Evolutionary conservation across 2,888 invertebrate species (phyloP).

Genomic region (Euzetes globulus): DNA sequence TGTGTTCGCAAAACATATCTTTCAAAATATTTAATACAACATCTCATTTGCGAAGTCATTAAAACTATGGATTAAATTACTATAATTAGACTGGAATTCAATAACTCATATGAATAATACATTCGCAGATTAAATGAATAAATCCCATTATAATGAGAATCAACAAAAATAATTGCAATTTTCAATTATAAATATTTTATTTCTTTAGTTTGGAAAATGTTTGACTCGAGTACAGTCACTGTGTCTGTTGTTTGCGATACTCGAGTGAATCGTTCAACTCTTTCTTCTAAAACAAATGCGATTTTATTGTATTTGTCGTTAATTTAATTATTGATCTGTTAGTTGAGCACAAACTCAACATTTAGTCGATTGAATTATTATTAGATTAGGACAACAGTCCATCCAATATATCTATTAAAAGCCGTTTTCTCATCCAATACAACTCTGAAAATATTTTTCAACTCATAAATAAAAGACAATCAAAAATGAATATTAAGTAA

Average conservation of each 20-base stretch:
- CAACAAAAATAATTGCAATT: not conserved
- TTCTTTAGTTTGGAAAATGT: no score
- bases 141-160: no score
- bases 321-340: conserved; percentile 8
- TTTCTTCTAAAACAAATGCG: not conserved
- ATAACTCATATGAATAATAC: not conserved
- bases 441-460: not conserved
- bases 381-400: conserved; percentile 15
- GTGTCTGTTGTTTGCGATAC: no score
- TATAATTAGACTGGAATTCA: not conserved
- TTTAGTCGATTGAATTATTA: conserved; percentile 27
- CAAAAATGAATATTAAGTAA: not conserved
- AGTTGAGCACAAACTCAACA: not conserved
- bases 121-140: not conserved
- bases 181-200: no score
- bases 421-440: not conserved
- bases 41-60: not conserved
- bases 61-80: not conserved
- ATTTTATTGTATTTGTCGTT: not conserved
- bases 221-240: no score
- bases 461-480: conserved; percentile 8
- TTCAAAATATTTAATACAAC: not conserved
- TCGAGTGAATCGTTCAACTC: not conserved
- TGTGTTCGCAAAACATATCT: not conserved
- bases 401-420: conserved; percentile 1